phyloP scores from a whole-genome alignment of 35 echinoderm and acorn worm species.

The Stichopus chloronotus region DNA sequence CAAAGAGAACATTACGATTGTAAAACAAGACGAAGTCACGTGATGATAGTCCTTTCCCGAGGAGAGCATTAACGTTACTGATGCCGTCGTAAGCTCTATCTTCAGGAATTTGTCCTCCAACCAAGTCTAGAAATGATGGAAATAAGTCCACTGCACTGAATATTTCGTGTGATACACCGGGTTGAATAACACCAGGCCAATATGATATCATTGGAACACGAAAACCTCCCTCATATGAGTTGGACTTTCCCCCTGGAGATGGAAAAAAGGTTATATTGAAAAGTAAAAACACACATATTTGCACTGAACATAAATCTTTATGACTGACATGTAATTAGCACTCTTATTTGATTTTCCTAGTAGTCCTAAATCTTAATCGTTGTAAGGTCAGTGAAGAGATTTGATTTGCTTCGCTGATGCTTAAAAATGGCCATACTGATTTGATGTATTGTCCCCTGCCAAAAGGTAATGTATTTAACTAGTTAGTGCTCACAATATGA shows the following conservation, averaged over 20 bases:
- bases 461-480: too few species aligned
- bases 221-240: constrained; percentile 64
- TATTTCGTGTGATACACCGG: constrained; percentile 22
- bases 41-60: background rate
- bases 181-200: constrained; percentile 57
- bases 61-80: constrained; percentile 24
- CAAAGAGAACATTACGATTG: constrained; percentile 50
- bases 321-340: too few species aligned
- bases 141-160: constrained; percentile 54
- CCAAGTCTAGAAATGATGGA: constrained; percentile 33
- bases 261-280: too few species aligned
- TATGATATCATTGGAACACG: constrained; percentile 60
- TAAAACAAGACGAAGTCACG: constrained; percentile 48
- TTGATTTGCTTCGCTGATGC: too few species aligned
- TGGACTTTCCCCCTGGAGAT: constrained; percentile 46
- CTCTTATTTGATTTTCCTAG: too few species aligned
- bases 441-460: too few species aligned
- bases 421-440: too few species aligned
- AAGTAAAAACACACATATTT: too few species aligned
- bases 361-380: too few species aligned
- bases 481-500: too few species aligned
- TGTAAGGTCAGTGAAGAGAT: too few species aligned
- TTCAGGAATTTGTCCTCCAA: constrained; percentile 5
- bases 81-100: constrained; percentile 51
- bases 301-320: too few species aligned